Evolutionary conservation across 2,113 vertebrate species (phyloP), one percentile per base, ranked within the genome.

Genomic region (Zosterops pallidus): DNA sequence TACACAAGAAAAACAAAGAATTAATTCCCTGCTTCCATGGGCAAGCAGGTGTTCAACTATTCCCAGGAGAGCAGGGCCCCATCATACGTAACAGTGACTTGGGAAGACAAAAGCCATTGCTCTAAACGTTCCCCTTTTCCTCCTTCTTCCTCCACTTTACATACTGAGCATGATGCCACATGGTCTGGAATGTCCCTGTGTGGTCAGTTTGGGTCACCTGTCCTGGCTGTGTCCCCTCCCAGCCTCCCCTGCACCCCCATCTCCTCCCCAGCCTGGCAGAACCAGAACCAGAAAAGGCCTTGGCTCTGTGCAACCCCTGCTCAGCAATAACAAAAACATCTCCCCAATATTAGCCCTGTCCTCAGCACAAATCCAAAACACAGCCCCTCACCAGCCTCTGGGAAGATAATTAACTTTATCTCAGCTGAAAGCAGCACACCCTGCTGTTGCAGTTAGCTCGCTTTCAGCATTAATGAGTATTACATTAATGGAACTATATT

Each of bases 71-170:
- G 10, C 62, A 31, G n/a, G n/a, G 4, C 21, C 3, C 8, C 33
- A 46, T 16, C 9, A 31, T 0, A 1, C 1, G 5, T 31, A 31
- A 35, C 4, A 10, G 26, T 25, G 18, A 12, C 21, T 25, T 56
- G 26, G 26, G 50, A 55, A 56, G 33, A 46, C 15, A 65, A 56
- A 37, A 19, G 22, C 12, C 26, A 47, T 46, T 2, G 1, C 16
- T 47, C 10, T 19, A 80, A 37, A 25, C 1, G 1, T 25, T 8
- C 16, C 22, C 3, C 26, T 4, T 16, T 67, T 55, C 25, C 9
- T 67, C 16, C 16, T 65, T 65, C 76, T 46, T 24, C 60, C 16
- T 14, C 7, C 16, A 12, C 7, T 56, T 63, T 11, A 42, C 4
- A 35, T 4, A 10, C 18, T 12, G 7, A 56, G 7, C 4, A 57